Base-by-base conservation (phyloP, 2,888 invertebrate species). In the Tipula unca region DNA sequence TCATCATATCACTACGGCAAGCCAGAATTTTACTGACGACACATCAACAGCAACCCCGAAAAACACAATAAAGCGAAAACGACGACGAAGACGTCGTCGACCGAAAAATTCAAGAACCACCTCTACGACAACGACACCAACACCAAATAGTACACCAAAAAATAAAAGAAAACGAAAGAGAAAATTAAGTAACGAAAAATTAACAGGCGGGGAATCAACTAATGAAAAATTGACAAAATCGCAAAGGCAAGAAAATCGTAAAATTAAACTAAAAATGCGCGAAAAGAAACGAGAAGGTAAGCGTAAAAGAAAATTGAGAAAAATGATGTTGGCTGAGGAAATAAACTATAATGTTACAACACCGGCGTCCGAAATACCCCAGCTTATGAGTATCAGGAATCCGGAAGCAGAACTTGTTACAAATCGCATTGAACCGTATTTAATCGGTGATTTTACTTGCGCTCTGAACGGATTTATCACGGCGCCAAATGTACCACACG, bases 381-480 rank as follows among this genome's bases (percentile, higher is more conserved):
- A 69, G 13, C 69, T 13, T 13, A 25, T 69, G 20, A 69, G 25
- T 13, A 69, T 25, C 3, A 1, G 10, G 10, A 25, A 69, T 69
- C 25, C 10, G 25, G 69, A 25, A 10, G 10, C 69, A 2, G 69
- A 25, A 25, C 25, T 3, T 0, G 25, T 13, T 10, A 8, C 69
- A 3, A 69, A 69, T 42, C 25, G 25, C 29, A 42, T 36, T 25
- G 25, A 85, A 85, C 5, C 29, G 13, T 5, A 25, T 14, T n/a
- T 85, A 14, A 17, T 69, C 82, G 87, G 88, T 39, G 88, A 88
- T 87, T 87, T 87, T 86, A 87, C 88, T 17, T 88, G 88, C 85
- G 85, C 87, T 69, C 86, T 86, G 20, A 85, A 87, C 84, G 86
- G 86, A 48, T 88, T 87, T 85, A 86, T 86, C 85, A 86, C 87